These are phyloP conservation scores for Carpatolechia fugitivella DNA, from an alignment of 2,888 invertebrate species.

Conservation along the genomic window DNA sequence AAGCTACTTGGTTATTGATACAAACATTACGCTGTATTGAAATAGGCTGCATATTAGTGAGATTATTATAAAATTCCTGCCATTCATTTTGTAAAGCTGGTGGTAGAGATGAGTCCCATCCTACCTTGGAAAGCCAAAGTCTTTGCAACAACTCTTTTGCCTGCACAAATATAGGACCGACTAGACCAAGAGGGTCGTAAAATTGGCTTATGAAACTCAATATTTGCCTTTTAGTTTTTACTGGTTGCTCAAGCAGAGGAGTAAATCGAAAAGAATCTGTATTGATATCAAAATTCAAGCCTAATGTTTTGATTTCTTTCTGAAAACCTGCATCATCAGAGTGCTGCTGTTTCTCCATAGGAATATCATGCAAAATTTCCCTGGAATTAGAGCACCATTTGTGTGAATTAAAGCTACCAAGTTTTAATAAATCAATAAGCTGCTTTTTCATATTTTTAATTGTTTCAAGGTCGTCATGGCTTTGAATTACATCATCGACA, in stretches of 20 bases:
- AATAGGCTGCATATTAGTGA: constrained; percentile 1
- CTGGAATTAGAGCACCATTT: not conserved
- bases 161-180: constrained; percentile 3
- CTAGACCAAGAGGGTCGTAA: constrained; percentile 5
- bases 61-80: not conserved
- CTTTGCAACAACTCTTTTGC: constrained; percentile 9
- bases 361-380: not conserved
- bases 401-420: not conserved
- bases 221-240: constrained; percentile 2
- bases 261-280: not conserved
- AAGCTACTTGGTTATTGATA: not conserved
- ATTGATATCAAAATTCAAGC: not conserved
- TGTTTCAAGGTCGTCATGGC: not conserved
- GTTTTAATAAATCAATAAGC: not conserved
- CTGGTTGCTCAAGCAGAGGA: not conserved
- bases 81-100: not conserved
- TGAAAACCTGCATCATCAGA: not conserved
- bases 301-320: constrained; percentile 1
- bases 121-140: not conserved
- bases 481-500: not conserved
- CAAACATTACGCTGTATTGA: not conserved
- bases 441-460: not conserved
- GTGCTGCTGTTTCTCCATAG: not conserved
- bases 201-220: not conserved
- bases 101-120: constrained; percentile 3